These are phyloP conservation scores for Ectemnius continuus DNA, from an alignment of 2,888 invertebrate genomes.

Conservation along the genomic window DNA sequence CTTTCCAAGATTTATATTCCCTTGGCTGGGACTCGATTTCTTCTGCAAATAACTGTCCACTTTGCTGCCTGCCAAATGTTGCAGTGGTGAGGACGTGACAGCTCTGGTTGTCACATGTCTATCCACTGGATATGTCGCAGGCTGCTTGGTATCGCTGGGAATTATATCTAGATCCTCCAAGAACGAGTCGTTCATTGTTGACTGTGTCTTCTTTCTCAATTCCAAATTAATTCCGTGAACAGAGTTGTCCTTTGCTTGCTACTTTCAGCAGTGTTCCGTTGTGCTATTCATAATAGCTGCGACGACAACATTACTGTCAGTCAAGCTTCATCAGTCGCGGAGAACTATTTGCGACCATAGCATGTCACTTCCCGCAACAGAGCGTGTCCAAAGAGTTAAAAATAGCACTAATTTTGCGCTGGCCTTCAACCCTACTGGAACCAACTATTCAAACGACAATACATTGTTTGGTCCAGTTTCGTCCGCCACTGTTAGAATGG, in stretches of 20 bases:
- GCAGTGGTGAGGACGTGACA: conserved; percentile 52
- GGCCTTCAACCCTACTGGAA: conserved; percentile 23
- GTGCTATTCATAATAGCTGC: too few relatives aligned
- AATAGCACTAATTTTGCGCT: conserved; percentile 17
- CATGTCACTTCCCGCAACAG: conserved; percentile 8
- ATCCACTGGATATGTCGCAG: conserved; percentile 44
- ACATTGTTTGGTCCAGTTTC: too few relatives aligned
- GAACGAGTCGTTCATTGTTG: conserved; percentile 71
- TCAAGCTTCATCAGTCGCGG: not conserved
- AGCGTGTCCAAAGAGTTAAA: conserved; percentile 7
- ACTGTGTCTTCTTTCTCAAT: too few relatives aligned
- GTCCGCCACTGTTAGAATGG: too few relatives aligned
- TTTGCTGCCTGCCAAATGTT: conserved; percentile 6
- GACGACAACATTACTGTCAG: too few relatives aligned
- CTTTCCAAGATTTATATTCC: too few relatives aligned
- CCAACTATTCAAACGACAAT: too few relatives aligned
- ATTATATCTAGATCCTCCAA: conserved; percentile 69
- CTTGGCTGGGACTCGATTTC: conserved; percentile 22
- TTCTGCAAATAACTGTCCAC: conserved; percentile 20
- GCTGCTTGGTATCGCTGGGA: conserved; percentile 47
- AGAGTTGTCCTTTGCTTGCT: too few relatives aligned
- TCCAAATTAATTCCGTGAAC: too few relatives aligned
- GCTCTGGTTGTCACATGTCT: conserved; percentile 68
- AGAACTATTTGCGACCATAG: conserved; percentile 10
- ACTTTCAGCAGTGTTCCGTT: too few relatives aligned